Conservation (phyloP, 2,113 vertebrate genomes). For the Colossoma macropomum region DNA sequence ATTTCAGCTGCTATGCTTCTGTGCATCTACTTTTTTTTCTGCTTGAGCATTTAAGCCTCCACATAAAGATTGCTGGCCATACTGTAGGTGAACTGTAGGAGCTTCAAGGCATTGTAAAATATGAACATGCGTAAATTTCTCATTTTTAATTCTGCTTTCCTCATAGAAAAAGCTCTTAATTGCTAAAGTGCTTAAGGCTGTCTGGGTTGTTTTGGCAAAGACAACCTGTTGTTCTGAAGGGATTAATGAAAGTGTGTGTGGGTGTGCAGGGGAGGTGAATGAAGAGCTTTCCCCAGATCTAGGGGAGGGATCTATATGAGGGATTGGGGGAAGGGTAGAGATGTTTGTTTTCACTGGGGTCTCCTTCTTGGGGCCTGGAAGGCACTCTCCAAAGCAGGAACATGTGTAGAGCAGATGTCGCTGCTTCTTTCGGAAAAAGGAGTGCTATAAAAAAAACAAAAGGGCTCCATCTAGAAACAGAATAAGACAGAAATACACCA, state of each 20-base stretch:
- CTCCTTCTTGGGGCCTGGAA: slow-evolving; percentile 31
- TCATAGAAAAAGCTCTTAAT: not conserved
- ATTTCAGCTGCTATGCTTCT: too few species aligned
- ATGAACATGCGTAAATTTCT: not conserved
- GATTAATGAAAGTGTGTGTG: slow-evolving; percentile 27
- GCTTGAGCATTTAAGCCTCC: too few species aligned
- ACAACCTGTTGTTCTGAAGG: not conserved
- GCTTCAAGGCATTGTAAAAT: not conserved
- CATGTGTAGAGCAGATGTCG: slow-evolving; percentile 74
- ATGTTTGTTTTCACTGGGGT: slow-evolving; percentile 46
- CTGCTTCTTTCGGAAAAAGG: slow-evolving; percentile 55
- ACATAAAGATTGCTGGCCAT: not conserved
- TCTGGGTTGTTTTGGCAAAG: not conserved
- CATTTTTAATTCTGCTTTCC: slow-evolving; percentile 19
- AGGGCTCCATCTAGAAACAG: slow-evolving; percentile 34
- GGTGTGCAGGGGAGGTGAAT: not conserved
- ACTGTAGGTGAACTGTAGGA: not conserved
- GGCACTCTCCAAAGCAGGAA: not conserved
- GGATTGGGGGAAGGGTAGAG: slow-evolving; percentile 49
- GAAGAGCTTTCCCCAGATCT: slow-evolving; percentile 36
- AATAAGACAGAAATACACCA: slow-evolving; percentile 30
- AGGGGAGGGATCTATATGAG: slow-evolving; percentile 54
- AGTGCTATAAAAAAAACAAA: slow-evolving; percentile 9
- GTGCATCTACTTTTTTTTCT: too few species aligned
- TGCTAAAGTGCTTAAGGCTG: not conserved